These are phyloP conservation scores for Drosophila setosimentum DNA, from an alignment of 2,888 invertebrate species.

Conservation along the genomic window DNA sequence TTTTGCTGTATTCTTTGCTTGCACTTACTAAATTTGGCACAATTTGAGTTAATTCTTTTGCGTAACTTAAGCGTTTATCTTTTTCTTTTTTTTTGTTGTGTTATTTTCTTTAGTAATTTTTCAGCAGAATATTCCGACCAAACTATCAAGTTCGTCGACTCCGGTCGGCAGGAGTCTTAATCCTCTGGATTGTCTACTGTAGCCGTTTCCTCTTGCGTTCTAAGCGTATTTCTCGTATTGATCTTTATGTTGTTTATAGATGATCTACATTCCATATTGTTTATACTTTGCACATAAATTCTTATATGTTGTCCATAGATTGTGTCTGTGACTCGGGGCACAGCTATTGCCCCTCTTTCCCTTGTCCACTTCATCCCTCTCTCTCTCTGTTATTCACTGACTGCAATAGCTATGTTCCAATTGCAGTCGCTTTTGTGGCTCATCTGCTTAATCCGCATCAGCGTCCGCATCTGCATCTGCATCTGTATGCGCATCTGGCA, in stretches of 20 bases:
- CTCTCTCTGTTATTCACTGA: slow-evolving; percentile 2
- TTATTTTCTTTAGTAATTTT: neutral
- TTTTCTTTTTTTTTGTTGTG: neutral
- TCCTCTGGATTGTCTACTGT: neutral
- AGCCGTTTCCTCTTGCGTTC: neutral
- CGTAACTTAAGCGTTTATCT: neutral
- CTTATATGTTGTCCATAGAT: neutral
- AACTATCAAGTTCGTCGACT: neutral
- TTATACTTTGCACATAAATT: neutral
- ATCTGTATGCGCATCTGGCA: slow-evolving; percentile 17
- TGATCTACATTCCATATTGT: neutral
- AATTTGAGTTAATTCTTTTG: slow-evolving; percentile 6
- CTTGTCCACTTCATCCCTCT: neutral
- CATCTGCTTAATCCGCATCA: slow-evolving; percentile 51
- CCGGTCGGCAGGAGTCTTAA: neutral
- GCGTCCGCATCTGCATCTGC: slow-evolving; percentile 5
- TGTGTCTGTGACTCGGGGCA: neutral
- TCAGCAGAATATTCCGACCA: neutral
- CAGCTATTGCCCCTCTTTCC: neutral
- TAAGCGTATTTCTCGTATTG: neutral
- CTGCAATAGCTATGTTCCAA: slow-evolving; percentile 34
- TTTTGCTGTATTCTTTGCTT: neutral
- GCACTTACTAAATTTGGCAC: neutral
- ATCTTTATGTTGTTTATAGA: neutral
- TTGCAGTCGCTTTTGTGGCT: slow-evolving; percentile 45